These are phyloP conservation scores for Notodonta dromedarius DNA, from an alignment of 2,888 invertebrate species.

Conservation along the genomic window DNA sequence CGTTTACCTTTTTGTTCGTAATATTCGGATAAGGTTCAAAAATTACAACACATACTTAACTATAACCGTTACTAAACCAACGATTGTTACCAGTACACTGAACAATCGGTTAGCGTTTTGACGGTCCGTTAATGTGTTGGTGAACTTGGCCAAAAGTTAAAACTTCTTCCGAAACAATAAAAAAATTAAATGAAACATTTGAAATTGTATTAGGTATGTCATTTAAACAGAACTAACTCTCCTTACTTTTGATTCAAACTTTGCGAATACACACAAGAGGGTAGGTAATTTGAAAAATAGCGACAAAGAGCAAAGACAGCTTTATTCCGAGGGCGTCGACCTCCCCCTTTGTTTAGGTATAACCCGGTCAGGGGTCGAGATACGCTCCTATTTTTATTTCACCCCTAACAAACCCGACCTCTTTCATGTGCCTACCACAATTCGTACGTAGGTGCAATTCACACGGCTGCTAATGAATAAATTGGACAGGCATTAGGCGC, in stretches of 20 bases:
- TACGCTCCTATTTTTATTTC: slow-evolving; percentile 34
- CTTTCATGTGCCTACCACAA: slow-evolving; percentile 23
- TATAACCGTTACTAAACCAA: no score
- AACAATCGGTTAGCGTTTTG: no score
- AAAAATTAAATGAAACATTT: no score
- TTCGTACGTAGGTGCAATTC: slow-evolving; percentile 14
- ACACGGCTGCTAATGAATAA: slow-evolving; percentile 29
- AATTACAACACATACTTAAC: no score
- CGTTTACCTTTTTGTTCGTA: no score
- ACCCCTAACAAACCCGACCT: slow-evolving; percentile 26
- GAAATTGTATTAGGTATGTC: background rate
- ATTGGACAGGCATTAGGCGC: slow-evolving; percentile 10
- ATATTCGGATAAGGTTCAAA: no score
- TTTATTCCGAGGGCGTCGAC: background rate
- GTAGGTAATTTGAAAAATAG: background rate
- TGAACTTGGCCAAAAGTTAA: no score
- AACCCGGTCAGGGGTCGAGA: slow-evolving; percentile 51
- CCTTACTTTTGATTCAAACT: no score
- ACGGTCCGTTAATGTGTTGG: no score
- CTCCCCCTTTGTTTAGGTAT: slow-evolving; percentile 41
- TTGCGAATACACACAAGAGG: background rate
- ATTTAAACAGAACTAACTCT: background rate
- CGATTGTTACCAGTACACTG: no score
- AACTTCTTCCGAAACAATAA: no score
- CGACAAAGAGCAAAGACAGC: background rate